Evolutionary conservation across 1,140 invertebrate genomes (phyloP), one percentile per base, ranked within the genome.

Genomic region (Mesaphorura yosii): DNA sequence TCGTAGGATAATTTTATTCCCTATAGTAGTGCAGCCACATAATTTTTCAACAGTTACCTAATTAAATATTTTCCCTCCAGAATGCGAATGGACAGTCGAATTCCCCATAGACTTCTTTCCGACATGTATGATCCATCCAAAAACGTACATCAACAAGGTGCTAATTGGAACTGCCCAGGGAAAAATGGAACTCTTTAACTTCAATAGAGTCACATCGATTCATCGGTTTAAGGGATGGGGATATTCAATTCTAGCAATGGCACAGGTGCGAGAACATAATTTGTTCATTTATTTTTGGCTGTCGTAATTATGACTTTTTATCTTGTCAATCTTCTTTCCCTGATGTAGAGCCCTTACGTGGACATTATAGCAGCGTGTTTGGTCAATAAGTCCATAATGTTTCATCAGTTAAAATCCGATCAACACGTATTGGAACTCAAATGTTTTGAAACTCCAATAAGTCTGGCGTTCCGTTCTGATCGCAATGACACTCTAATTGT

Each of bases 71-170:
- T n/a, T n/a, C n/a, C n/a, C n/a, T n/a, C 15, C 3, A 12, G 26
- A 26, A 39, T 14, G 48, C 38, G 66, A 75, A 78, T 57, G 72
- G 75, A 17, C 67, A 76, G 0, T n/a, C 15, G 17, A n/a, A 34
- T 23, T 91, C 92, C 66, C 75, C 78, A 57, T 72, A 75, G n/a
- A 67, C 76, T 0, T 68, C 69, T 72, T 80, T 64, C 81, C 95
- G 12, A 81, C 84, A 0, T 73, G 83, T 0, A 57, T 94, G 1
- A 72, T 84, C 42, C 93, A 98, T 75, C 93, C 92, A 2, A 80
- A 75, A 40, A 92, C 92, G 0, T 98, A 97, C 66, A 68, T 92
- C 2, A 96, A 98, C 67, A 98, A 97, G 73, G 78, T 97, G 42
- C 67, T 98, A n/a, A 69, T 98, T 42, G 93, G 85, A 14, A 93